Evolutionary conservation across 30 jellyfish, hydroid and myxozoan species (phyloP).

Genomic region (Aurelia aurita): DNA sequence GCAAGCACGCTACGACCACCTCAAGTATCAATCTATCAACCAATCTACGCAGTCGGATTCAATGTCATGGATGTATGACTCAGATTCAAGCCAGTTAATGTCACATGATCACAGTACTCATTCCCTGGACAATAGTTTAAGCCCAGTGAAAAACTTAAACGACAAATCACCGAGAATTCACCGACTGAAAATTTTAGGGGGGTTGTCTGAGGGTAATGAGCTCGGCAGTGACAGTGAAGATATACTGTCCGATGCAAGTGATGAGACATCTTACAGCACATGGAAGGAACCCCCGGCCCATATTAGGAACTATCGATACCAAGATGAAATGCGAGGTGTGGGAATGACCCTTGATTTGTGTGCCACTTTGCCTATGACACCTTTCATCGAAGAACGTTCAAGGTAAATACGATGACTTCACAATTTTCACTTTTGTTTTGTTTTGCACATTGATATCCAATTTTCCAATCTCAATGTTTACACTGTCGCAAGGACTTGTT

Average conservation of each 20-base stretch:
- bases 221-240: constrained; percentile 80
- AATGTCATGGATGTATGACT: constrained; percentile 96
- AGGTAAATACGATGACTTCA: neutral
- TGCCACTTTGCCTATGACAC: constrained; percentile 91
- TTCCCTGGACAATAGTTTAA: neutral
- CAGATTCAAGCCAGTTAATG: constrained; percentile 71
- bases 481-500: no score
- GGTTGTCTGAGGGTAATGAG: constrained; percentile 40
- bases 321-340: constrained; percentile 89
- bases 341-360: constrained; percentile 87
- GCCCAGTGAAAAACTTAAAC: constrained; percentile 32
- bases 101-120: constrained; percentile 12
- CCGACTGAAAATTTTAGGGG: constrained; percentile 15
- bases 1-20: constrained; percentile 33
- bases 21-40: constrained; percentile 28
- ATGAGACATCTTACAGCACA: constrained; percentile 83
- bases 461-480: no score
- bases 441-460: no score
- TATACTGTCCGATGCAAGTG: constrained; percentile 90
- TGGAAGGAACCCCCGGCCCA: constrained; percentile 93
- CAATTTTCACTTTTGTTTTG: neutral
- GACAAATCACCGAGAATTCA: constrained; percentile 52
- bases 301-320: constrained; percentile 89
- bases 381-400: constrained; percentile 69
- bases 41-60: constrained; percentile 80